These are phyloP conservation scores for Ceratina calcarata DNA, from an alignment of 1,140 invertebrate species.

Conservation along the genomic window DNA sequence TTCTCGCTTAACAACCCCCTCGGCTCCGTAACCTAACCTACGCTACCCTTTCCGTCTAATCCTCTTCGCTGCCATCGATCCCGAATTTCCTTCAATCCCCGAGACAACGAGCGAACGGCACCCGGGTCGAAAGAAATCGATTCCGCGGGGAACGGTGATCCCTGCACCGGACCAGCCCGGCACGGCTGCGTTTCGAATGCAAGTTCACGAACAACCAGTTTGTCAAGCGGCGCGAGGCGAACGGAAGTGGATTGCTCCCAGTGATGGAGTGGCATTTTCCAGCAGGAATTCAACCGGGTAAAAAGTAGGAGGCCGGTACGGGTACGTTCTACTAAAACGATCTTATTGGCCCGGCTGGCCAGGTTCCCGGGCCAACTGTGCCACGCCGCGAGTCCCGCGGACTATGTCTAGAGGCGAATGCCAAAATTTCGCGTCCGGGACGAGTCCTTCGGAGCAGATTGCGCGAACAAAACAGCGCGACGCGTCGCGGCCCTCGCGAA, in stretches of 20 bases:
- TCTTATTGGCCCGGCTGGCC: conserved; percentile 41
- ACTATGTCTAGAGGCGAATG: conserved; percentile 5
- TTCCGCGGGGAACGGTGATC: conserved; percentile 1
- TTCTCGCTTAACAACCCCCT: not conserved
- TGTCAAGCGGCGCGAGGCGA: conserved; percentile 28
- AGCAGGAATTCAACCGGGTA: conserved; percentile 9
- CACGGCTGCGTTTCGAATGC: conserved; percentile 27
- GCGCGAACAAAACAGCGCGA: conserved; percentile 18
- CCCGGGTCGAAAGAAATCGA: conserved; percentile 11
- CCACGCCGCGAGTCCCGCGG: conserved; percentile 38
- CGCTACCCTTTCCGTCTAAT: conserved; percentile 1
- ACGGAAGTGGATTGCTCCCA: conserved; percentile 51
- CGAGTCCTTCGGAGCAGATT: conserved; percentile 1
- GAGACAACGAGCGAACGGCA: not conserved
- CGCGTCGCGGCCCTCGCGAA: conserved; percentile 5
- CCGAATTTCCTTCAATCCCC: not conserved
- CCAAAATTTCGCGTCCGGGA: conserved; percentile 50
- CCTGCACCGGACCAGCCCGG: not conserved
- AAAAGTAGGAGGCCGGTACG: not conserved
- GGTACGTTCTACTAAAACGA: conserved; percentile 8
- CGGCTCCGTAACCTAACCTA: too few relatives aligned
- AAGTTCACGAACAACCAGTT: conserved; percentile 49
- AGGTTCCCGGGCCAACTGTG: conserved; percentile 34
- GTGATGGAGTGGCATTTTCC: conserved; percentile 46
- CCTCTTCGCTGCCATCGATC: not conserved